Evolutionary conservation across 1,140 invertebrate species (phyloP), one percentile per base, ranked within the genome.

Genomic region (Macrostomum lignano): DNA sequence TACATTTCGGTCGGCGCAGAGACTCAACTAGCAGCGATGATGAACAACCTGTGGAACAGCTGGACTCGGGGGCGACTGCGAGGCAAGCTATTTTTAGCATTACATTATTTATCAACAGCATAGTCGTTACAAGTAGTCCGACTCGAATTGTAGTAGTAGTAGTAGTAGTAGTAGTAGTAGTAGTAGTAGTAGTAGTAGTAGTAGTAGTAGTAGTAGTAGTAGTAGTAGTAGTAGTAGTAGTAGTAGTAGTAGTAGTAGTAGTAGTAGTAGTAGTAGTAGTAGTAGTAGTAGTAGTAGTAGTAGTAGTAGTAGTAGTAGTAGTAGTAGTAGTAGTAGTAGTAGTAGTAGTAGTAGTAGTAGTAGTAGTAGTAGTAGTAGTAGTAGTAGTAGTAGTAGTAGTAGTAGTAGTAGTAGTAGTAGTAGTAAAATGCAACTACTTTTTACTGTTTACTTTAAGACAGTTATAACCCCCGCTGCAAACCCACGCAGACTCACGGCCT

Each of bases 301-400:
- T 30, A 30, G 29, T 30, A 30, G 29, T 30, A 30, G 29, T 30
- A 30, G 29, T 30, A 30, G 29, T 30, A 30, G 29, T 30, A 30
- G 29, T 30, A 30, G 29, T 30, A 30, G 29, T 30, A 30, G 29
- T 13, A 30, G 29, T 30, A 30, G 29, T 30, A 30, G 29, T 30
- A 30, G 29, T 30, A 30, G 29, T 30, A 30, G 29, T 30, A 30
- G 29, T 30, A 30, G 29, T 30, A 30, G 29, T 30, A 30, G 29
- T 30, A 30, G 29, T 30, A 30, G 29, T 30, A 30, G 29, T 30
- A 30, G 29, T 30, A 30, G 29, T 30, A 30, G 29, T 30, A 30
- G 29, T 30, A 30, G 29, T 30, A 30, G 29, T 30, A 30, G 29
- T 30, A 30, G 29, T 30, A 30, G 29, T 30, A 13, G 29, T 30